These are phyloP conservation scores for Mythimna pallens DNA, from an alignment of 2,888 invertebrate species.

Conservation along the genomic window DNA sequence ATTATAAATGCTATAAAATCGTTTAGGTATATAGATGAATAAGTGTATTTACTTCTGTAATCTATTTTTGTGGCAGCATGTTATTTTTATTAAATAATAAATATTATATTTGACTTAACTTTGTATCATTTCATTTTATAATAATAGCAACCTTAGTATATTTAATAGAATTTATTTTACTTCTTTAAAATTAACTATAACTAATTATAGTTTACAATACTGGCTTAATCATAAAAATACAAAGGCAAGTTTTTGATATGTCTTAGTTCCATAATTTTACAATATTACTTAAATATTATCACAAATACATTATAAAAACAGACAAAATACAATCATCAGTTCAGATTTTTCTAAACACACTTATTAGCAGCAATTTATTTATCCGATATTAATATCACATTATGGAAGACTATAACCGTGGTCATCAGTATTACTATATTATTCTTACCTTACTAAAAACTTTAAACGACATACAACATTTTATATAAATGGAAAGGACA, in stretches of 20 bases:
- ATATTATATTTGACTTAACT: conserved; percentile 33
- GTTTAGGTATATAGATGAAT: conserved; percentile 40
- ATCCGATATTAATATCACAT: conserved; percentile 58
- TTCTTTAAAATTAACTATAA: conserved; percentile 54
- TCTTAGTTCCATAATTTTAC: conserved; percentile 48
- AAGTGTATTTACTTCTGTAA: conserved; percentile 46
- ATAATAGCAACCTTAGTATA: conserved; percentile 17
- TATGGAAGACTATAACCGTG: conserved; percentile 55
- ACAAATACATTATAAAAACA: conserved; percentile 53
- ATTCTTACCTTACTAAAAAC: conserved; percentile 31
- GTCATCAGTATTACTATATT: conserved; percentile 32
- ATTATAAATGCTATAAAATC: conserved; percentile 74
- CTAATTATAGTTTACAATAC: conserved; percentile 70
- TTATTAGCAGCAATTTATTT: conserved; percentile 22
- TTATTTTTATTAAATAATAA: conserved; percentile 55
- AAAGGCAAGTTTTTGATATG: conserved; percentile 60
- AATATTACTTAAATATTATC: conserved; percentile 58
- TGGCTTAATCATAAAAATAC: conserved; percentile 75
- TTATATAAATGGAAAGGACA: conserved; percentile 28
- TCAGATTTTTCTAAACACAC: conserved; percentile 10
- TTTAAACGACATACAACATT: conserved; percentile 41
- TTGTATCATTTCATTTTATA: conserved; percentile 31
- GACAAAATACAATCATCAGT: conserved; percentile 26
- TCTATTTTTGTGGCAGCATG: conserved; percentile 53
- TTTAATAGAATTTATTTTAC: conserved; percentile 38